Percentiles rank a stretch among this genome's conserved stretches.
phyloP scores from a whole-genome alignment of 1,140 invertebrate species.

The Diorhabda carinulata region DNA sequence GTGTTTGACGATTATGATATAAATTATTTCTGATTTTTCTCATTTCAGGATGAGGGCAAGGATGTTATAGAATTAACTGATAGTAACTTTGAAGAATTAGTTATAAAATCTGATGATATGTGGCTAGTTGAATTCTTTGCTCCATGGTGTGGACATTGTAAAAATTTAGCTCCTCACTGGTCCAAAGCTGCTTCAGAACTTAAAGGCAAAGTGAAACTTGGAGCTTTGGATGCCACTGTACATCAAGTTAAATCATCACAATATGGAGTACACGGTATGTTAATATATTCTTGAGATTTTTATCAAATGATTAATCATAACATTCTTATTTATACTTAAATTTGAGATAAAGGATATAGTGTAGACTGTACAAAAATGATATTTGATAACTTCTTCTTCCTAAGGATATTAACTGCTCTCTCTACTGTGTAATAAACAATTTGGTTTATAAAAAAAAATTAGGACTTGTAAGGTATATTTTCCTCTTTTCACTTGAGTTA shows the following conservation, averaged over 20 bases:
- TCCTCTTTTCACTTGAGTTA: no score
- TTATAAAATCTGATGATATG: slow-evolving; percentile 86
- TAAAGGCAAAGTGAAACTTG: slow-evolving; percentile 74
- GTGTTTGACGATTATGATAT: neutral
- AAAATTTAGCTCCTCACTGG: slow-evolving; percentile 94
- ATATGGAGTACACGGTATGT: slow-evolving; percentile 68
- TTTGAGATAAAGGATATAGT: no score
- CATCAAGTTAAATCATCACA: slow-evolving; percentile 73
- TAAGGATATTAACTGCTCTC: no score
- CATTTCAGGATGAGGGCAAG: slow-evolving; percentile 44
- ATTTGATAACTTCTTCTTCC: no score
- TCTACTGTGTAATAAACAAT: no score
- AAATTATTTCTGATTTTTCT: slow-evolving; percentile 24
- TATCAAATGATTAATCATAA: no score
- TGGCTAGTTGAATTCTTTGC: slow-evolving; percentile 98
- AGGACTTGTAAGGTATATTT: no score
- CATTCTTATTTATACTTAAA: no score
- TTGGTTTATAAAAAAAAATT: no score
- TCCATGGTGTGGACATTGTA: slow-evolving; percentile 96
- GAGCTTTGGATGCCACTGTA: slow-evolving; percentile 94
- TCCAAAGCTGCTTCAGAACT: slow-evolving; percentile 76
- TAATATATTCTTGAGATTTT: neutral
- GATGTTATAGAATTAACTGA: slow-evolving; percentile 93
- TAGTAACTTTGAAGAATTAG: slow-evolving; percentile 87
- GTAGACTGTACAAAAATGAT: no score